These are phyloP conservation scores for Chrysolina oricalcia DNA, from an alignment of 2,888 invertebrate genomes.

Conservation along the genomic window DNA sequence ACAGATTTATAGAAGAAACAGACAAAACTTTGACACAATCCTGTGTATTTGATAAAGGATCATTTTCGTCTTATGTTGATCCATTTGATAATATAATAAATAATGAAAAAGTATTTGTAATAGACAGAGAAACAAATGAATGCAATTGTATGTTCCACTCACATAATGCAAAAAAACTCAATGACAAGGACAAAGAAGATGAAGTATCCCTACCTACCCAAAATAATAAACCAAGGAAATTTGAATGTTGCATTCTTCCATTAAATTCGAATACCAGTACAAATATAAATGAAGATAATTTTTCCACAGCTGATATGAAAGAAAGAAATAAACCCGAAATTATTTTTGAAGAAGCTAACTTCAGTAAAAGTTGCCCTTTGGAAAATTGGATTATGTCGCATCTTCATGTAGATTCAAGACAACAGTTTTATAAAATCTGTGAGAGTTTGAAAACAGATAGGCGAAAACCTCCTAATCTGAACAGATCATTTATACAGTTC, in stretches of 20 bases:
- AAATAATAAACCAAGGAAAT: neutral
- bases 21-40: neutral
- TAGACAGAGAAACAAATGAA: neutral
- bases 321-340: neutral
- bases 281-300: neutral
- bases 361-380: neutral
- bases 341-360: neutral
- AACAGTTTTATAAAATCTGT: neutral
- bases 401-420: neutral
- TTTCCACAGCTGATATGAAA: neutral
- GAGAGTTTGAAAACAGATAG: neutral
- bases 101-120: neutral
- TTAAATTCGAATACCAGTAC: neutral
- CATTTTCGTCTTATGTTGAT: neutral
- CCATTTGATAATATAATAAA: neutral
- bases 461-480: neutral
- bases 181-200: neutral
- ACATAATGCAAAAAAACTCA: neutral
- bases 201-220: no score
- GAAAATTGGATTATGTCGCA: neutral
- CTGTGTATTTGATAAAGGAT: neutral
- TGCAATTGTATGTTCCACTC: neutral
- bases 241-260: neutral
- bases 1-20: neutral
- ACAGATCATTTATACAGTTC: neutral